A percentile compares a stretch with the other conserved stretches of the same genome.
Conservation (phyloP, 1,140 invertebrate genomes). For the Gryllus bimaculatus region DNA sequence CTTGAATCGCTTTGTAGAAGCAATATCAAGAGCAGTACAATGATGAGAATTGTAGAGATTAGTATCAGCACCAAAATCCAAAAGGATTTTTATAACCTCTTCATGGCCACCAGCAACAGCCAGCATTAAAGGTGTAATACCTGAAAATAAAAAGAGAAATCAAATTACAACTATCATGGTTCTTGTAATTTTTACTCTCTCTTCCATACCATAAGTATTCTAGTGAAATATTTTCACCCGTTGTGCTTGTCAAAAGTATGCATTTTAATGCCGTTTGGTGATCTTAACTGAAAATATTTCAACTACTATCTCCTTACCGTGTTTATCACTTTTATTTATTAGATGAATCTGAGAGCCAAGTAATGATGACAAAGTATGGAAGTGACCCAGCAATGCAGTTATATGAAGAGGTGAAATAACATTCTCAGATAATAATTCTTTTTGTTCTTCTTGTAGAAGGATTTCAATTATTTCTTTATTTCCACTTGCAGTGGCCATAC, state of each 20-base stretch:
- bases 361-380: not conserved
- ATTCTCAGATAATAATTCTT: not conserved
- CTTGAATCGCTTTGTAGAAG: not conserved
- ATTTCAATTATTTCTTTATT: not conserved
- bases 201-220: no score
- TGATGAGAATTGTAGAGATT: not conserved
- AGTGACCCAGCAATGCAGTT: no score
- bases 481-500: not conserved
- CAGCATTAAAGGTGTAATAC: not conserved
- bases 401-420: not conserved
- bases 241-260: no score
- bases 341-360: not conserved
- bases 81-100: not conserved
- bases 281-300: no score
- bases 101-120: not conserved
- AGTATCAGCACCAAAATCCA: not conserved
- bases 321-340: not conserved
- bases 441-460: not conserved
- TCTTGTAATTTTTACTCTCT: no score
- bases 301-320: not conserved
- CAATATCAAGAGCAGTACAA: not conserved
- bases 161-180: not conserved
- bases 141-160: not conserved
- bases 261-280: no score
- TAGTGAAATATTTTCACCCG: no score